Evolutionary conservation across 1,140 invertebrate species (phyloP).

Genomic region (Pseudomyrmex sp.): DNA sequence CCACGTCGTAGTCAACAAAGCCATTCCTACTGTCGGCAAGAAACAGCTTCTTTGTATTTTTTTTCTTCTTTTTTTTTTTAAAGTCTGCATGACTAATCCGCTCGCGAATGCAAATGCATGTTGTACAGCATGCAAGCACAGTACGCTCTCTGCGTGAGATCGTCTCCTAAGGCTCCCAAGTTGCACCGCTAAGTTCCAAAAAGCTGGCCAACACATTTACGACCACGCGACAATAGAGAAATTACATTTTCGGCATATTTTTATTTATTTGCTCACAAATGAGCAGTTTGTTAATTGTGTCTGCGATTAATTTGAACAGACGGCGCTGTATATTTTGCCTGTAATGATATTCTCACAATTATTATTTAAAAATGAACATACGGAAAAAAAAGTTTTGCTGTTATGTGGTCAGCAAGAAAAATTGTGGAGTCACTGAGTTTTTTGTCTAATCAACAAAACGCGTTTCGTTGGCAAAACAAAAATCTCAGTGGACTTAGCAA

Average conservation of each 20-base stretch:
- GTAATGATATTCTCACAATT: too few relatives aligned
- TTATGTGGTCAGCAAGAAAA: too few relatives aligned
- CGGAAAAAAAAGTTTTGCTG: too few relatives aligned
- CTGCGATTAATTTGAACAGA: too few relatives aligned
- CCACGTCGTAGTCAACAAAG: conserved; percentile 17
- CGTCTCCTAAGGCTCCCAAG: conserved; percentile 8
- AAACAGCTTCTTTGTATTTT: background rate
- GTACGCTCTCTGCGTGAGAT: conserved; percentile 1
- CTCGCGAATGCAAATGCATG: conserved; percentile 14
- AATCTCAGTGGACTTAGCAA: too few relatives aligned
- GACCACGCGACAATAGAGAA: background rate
- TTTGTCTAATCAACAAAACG: too few relatives aligned
- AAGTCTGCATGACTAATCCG: conserved; percentile 54
- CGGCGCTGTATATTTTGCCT: too few relatives aligned
- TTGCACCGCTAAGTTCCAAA: conserved; percentile 1
- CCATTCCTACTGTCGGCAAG: background rate
- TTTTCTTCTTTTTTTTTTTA: background rate
- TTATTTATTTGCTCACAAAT: background rate
- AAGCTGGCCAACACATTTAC: conserved; percentile 7
- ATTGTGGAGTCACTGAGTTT: too few relatives aligned
- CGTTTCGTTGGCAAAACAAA: too few relatives aligned
- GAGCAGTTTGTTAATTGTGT: too few relatives aligned
- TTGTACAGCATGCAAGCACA: conserved; percentile 63
- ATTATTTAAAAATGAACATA: too few relatives aligned
- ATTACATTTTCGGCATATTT: background rate